phyloP scores from a whole-genome alignment of 2,888 invertebrate genomes.

The Zygaena filipendulae region DNA sequence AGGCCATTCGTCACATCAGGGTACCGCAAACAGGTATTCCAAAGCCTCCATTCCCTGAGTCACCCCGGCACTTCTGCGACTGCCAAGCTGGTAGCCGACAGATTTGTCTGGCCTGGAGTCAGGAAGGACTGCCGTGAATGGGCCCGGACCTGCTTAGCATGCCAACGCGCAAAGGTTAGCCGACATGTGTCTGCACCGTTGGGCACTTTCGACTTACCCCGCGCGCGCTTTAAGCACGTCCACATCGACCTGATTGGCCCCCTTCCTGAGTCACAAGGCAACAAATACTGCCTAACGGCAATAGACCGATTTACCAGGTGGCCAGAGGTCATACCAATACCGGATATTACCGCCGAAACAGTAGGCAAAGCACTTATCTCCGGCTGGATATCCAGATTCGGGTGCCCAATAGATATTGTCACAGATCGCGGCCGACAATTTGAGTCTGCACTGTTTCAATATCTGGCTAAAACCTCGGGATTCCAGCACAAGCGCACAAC shows the following conservation, averaged over 20 bases:
- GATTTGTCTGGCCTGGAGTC: slow-evolving; percentile 15
- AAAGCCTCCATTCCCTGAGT: slow-evolving; percentile 12
- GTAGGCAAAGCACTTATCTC: slow-evolving; percentile 1
- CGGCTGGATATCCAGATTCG: slow-evolving; percentile 20
- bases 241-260: slow-evolving; percentile 26
- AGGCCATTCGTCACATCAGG: slow-evolving; percentile 12
- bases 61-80: slow-evolving; percentile 15
- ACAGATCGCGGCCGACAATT: slow-evolving; percentile 21
- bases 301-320: no score
- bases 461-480: no score
- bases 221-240: slow-evolving; percentile 22
- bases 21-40: slow-evolving; percentile 10
- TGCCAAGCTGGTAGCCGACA: slow-evolving; percentile 7
- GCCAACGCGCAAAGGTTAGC: slow-evolving; percentile 10
- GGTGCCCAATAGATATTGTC: slow-evolving; percentile 22
- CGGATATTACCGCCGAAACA: slow-evolving; percentile 2
- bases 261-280: slow-evolving; percentile 15
- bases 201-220: slow-evolving; percentile 15
- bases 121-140: slow-evolving; percentile 13
- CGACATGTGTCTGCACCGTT: slow-evolving; percentile 12
- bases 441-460: slow-evolving; percentile 15
- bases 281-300: slow-evolving; percentile 18
- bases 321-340: no score
- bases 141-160: slow-evolving; percentile 9
- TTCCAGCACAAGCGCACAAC: slow-evolving; percentile 12